A percentile compares a stretch with the other conserved stretches of the same genome.
phyloP scores from a whole-genome alignment of 2,797 vertebrate genomes.

The Tympanoctomys barrerae region DNA sequence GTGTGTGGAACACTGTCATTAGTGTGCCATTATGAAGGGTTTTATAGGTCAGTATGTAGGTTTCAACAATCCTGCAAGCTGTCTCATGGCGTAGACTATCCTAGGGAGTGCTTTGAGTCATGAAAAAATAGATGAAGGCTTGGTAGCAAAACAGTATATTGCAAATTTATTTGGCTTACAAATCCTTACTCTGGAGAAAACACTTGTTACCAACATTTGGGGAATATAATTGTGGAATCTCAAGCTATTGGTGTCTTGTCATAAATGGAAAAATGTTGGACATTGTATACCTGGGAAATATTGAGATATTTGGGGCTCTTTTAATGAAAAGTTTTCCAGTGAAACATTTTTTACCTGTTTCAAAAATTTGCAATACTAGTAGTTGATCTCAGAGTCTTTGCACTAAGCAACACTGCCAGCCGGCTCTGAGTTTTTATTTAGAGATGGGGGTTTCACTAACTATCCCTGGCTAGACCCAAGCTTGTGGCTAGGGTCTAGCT shows the following conservation, averaged over 20 bases:
- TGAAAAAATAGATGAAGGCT: background rate
- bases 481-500: background rate
- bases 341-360: background rate
- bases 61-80: background rate
- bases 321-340: background rate
- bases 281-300: slow-evolving; percentile 1
- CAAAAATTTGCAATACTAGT: background rate
- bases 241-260: background rate
- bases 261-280: background rate
- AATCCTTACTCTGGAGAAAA: background rate
- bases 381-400: background rate
- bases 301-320: background rate
- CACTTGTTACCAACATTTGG: background rate
- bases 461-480: background rate
- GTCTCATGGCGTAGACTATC: background rate
- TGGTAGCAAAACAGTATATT: background rate
- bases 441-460: background rate
- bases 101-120: background rate
- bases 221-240: background rate
- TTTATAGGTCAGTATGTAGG: background rate
- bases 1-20: background rate
- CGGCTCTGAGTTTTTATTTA: background rate
- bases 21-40: slow-evolving; percentile 25
- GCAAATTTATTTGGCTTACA: background rate
- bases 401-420: background rate